Percentiles rank a stretch among this genome's conserved stretches.
phyloP scores from a whole-genome alignment of 2,888 invertebrate genomes.

The Nematopogon swammerdamellus region DNA sequence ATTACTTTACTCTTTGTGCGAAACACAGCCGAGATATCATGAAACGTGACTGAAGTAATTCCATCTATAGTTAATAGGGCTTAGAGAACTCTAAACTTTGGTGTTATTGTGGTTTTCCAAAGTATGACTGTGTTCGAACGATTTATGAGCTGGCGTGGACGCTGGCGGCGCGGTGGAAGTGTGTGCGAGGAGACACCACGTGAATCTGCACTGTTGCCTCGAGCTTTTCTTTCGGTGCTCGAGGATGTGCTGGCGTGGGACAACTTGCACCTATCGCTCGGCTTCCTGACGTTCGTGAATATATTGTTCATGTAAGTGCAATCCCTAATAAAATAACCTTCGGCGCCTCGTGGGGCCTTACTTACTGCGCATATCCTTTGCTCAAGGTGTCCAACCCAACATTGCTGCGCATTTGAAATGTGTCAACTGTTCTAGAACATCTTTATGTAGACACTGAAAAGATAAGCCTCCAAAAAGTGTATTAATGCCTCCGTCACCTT shows the following conservation, averaged over 20 bases:
- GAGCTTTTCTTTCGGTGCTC: conserved; percentile 8
- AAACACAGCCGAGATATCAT: too few relatives aligned
- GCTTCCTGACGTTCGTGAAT: conserved; percentile 7
- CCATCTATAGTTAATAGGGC: too few relatives aligned
- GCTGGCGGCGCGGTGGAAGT: not conserved
- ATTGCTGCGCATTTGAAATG: not conserved
- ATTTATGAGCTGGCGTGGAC: not conserved
- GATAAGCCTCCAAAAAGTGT: too few relatives aligned
- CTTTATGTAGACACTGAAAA: too few relatives aligned
- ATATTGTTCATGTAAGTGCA: conserved; percentile 8
- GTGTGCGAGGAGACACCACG: not conserved
- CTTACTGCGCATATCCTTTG: not conserved
- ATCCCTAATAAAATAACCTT: not conserved
- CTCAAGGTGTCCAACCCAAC: not conserved
- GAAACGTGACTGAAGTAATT: too few relatives aligned
- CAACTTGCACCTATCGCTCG: conserved; percentile 6
- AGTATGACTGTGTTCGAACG: not conserved
- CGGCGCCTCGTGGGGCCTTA: not conserved
- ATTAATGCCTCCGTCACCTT: too few relatives aligned
- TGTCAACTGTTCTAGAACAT: too few relatives aligned
- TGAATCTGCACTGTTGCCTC: conserved; percentile 5
- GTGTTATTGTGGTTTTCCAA: too few relatives aligned
- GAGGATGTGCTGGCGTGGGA: conserved; percentile 10
- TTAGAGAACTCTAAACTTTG: too few relatives aligned
- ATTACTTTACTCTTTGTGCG: too few relatives aligned